Evolutionary conservation across 2,888 invertebrate species (phyloP).

Genomic region (Cerastis leucographa): DNA sequence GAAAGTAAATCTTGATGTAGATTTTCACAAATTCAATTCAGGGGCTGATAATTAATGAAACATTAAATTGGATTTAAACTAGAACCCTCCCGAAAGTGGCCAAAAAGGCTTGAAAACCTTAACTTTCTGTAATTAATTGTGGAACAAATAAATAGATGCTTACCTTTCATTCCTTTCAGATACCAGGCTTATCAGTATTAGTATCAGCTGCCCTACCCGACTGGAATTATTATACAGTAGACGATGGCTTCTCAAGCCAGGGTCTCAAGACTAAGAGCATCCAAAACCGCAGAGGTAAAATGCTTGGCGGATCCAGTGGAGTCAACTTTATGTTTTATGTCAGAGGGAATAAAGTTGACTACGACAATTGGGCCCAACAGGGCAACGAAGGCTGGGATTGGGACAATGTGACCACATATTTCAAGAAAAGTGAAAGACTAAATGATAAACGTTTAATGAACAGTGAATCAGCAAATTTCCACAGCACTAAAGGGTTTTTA

Average conservation of each 20-base stretch:
- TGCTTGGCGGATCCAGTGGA: conserved; percentile 92
- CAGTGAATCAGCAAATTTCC: conserved; percentile 76
- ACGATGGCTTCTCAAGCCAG: conserved; percentile 74
- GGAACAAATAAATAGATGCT: no score
- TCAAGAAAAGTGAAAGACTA: conserved; percentile 75
- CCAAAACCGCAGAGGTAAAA: conserved; percentile 90
- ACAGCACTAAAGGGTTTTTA: conserved; percentile 71
- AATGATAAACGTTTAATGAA: conserved; percentile 60
- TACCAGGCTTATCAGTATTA: conserved; percentile 65
- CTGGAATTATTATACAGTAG: conserved; percentile 90
- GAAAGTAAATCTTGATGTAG: not conserved
- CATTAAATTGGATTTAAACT: not conserved
- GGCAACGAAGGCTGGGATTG: conserved; percentile 89
- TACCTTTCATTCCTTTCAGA: conserved; percentile 58
- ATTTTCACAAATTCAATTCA: not conserved
- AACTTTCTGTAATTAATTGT: no score
- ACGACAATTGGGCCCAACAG: conserved; percentile 91
- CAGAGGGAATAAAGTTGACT: conserved; percentile 92
- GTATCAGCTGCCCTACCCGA: conserved; percentile 80
- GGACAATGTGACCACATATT: conserved; percentile 75
- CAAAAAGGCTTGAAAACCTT: not conserved
- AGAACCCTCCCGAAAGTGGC: not conserved
- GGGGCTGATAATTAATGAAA: not conserved
- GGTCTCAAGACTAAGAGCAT: conserved; percentile 68
- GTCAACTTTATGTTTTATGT: conserved; percentile 93